Evolutionary conservation across 1,140 invertebrate genomes (phyloP).

Genomic region (Drosophila simulans): DNA sequence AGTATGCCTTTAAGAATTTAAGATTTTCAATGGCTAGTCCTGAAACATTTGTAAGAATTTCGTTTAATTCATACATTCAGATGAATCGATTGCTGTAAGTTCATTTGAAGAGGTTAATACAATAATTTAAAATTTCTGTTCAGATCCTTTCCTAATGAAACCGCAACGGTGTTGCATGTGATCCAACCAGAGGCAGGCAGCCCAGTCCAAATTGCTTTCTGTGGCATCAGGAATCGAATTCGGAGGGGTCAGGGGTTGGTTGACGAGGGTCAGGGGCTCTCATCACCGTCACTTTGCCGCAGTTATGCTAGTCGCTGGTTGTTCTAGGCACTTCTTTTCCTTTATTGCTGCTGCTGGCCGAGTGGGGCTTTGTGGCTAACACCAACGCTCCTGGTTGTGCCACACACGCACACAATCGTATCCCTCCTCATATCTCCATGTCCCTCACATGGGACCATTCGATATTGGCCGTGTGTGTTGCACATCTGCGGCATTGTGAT

Average conservation of each 20-base stretch:
- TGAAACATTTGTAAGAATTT: not conserved
- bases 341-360: conserved; percentile 47
- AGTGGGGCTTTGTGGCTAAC: conserved; percentile 38
- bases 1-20: not conserved
- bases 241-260: not conserved
- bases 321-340: conserved; percentile 37
- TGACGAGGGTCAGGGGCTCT: not conserved
- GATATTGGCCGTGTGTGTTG: conserved; percentile 39
- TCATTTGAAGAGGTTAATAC: not conserved
- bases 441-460: conserved; percentile 6
- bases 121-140: not conserved
- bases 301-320: conserved; percentile 43
- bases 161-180: conserved; percentile 19
- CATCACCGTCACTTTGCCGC: conserved; percentile 29
- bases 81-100: too few species aligned
- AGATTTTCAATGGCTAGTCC: not conserved
- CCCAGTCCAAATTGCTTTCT: conserved; percentile 37
- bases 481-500: conserved; percentile 27
- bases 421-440: not conserved
- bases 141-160: not conserved
- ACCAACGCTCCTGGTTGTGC: not conserved
- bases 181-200: conserved; percentile 24
- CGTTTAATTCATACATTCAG: not conserved
- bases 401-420: not conserved
- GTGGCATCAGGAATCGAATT: conserved; percentile 15